Conservation (phyloP, 2,113 vertebrate species). For the Strigops habroptila region DNA sequence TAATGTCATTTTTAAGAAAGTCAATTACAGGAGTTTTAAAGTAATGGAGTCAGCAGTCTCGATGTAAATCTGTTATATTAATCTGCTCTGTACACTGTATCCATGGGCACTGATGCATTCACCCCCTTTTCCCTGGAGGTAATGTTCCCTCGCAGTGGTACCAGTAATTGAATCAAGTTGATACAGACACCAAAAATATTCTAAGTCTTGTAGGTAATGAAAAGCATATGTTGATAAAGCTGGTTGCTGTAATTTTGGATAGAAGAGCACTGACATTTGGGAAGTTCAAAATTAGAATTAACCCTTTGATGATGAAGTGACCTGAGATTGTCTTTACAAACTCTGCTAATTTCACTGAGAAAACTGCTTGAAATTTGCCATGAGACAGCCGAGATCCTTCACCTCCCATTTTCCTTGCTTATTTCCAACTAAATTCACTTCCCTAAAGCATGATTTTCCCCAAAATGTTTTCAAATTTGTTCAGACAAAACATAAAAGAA, state of each 20-base stretch:
- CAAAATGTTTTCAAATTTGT: neutral
- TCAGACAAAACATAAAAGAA: neutral
- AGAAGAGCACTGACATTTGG: constrained; percentile 80
- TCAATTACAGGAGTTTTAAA: constrained; percentile 83
- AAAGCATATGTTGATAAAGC: constrained; percentile 79
- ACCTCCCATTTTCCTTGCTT: neutral
- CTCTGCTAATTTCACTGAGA: neutral
- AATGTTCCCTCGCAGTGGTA: constrained; percentile 78
- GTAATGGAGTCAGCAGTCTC: constrained; percentile 80
- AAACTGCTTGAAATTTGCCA: neutral
- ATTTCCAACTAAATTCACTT: neutral
- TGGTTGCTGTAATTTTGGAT: constrained; percentile 62
- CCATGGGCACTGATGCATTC: constrained; percentile 69
- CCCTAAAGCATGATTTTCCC: neutral
- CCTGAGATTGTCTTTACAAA: neutral
- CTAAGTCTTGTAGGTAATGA: constrained; percentile 79
- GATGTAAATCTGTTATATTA: constrained; percentile 70
- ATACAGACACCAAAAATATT: constrained; percentile 79
- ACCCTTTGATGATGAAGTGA: constrained; percentile 42
- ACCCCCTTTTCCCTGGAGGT: constrained; percentile 71
- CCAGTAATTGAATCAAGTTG: constrained; percentile 89
- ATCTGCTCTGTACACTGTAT: constrained; percentile 44
- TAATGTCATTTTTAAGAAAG: constrained; percentile 88
- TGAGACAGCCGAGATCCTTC: neutral
- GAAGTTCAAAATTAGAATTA: constrained; percentile 52